These are phyloP conservation scores for Rhagoletis zephyria DNA, from an alignment of 1,140 invertebrate genomes.

Conservation along the genomic window DNA sequence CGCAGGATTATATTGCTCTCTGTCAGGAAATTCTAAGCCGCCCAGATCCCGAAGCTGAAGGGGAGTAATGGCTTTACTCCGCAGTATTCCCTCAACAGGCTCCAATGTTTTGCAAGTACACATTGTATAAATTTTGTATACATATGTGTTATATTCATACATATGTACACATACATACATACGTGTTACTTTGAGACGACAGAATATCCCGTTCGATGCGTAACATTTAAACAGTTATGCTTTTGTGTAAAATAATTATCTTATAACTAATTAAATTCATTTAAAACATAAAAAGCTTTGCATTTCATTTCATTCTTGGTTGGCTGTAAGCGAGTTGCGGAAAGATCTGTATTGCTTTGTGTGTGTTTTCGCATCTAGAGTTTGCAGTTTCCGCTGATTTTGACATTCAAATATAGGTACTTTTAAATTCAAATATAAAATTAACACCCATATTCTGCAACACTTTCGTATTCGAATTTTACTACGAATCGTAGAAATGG, in stretches of 20 bases:
- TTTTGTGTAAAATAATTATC: constrained; percentile 61
- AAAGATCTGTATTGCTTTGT: background rate
- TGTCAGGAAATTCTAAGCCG: constrained; percentile 72
- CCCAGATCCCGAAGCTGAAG: constrained; percentile 70
- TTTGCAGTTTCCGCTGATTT: background rate
- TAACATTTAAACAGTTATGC: constrained; percentile 56
- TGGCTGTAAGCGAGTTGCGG: background rate
- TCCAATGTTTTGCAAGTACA: background rate
- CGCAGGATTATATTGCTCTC: constrained; percentile 71
- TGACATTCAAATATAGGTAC: background rate
- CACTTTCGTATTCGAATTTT: too few relatives aligned
- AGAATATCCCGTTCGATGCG: background rate
- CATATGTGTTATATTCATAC: background rate
- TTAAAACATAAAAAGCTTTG: constrained; percentile 6
- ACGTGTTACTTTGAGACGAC: background rate
- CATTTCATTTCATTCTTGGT: background rate
- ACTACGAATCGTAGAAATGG: too few relatives aligned
- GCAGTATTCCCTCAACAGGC: background rate
- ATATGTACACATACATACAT: background rate
- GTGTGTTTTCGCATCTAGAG: background rate
- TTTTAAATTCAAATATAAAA: background rate
- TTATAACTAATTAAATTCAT: constrained; percentile 59
- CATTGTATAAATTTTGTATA: too few relatives aligned
- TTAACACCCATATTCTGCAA: too few relatives aligned
- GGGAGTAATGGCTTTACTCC: constrained; percentile 58